Conservation (phyloP, 2,797 vertebrate species). For the Coilia nasus region DNA sequence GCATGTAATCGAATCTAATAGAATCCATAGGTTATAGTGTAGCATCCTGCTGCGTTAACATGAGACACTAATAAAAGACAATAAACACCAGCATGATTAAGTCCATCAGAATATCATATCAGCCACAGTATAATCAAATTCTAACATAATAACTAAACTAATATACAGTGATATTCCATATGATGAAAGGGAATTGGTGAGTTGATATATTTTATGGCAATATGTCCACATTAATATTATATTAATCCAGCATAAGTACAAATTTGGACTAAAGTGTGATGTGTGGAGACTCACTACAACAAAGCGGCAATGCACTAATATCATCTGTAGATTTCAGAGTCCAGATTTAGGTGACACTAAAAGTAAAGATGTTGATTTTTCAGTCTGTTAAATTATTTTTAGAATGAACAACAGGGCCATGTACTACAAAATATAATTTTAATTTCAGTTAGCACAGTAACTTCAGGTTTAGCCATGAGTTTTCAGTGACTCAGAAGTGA, state of each 20-base stretch:
- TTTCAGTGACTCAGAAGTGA: too few species aligned
- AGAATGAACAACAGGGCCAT: neutral
- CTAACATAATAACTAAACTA: neutral
- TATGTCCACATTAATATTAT: neutral
- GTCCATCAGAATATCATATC: neutral
- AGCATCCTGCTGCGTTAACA: neutral
- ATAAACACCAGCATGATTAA: neutral
- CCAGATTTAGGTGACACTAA: neutral
- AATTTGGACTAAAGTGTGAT: neutral
- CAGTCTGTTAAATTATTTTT: neutral
- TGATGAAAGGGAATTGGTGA: neutral
- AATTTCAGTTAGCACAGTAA: too few species aligned
- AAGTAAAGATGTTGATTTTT: neutral
- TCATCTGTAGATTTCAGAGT: neutral
- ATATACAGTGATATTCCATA: neutral
- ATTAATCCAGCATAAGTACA: neutral
- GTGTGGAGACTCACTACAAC: neutral
- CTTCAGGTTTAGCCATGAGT: too few species aligned
- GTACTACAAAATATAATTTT: neutral
- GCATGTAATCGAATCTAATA: neutral
- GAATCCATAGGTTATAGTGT: too few species aligned
- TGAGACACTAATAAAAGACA: neutral
- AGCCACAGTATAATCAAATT: neutral
- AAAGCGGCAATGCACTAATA: neutral
- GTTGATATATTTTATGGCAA: neutral